Base-by-base conservation (phyloP, 2,113 vertebrate genomes). In the Mormyrus iriodes region DNA sequence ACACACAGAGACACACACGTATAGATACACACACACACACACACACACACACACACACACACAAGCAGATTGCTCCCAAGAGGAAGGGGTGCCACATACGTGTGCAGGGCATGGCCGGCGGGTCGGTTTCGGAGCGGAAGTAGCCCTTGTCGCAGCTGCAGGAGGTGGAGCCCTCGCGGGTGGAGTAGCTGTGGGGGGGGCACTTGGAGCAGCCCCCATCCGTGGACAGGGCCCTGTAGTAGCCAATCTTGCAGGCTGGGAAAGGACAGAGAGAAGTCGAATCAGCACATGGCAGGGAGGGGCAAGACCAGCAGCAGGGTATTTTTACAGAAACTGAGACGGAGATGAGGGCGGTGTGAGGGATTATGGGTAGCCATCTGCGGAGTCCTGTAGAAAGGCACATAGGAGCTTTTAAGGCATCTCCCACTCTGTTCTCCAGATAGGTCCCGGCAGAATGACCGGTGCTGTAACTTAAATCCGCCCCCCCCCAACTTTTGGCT, bases 191-290 rank as follows among this genome's bases (percentile, higher is more conserved):
- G 93, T 99, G 96, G 31, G 96, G 97, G 0, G 98, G 98, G 94
- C 98, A 99, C 91, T 98, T 98, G 95, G 97, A 95, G 91, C 98
- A 99, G 90, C 95, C 90, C 35, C 94, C 94, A 24, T 99, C 98
- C 1, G 96, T 96, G 84, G 97, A 97, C 91, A 98, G 95, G 49
- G 98, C 97, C 88, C 98, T 97, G 95, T 98, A 99, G 96, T 97
- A 99, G 89, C 98, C 98, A 0, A 97, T 97, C 95, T 97, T 99
- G 93, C 98, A 99, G 91, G 98, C 98, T 99, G 82, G 92, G 13
- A 90, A 15, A 91, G 35, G 15, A 13, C 24, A 69, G 73, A 24
- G 42, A 65, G 44, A 39, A 53, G 55, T 3, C n/a, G 46, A 8
- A 65, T 65, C n/a, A 65, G 61, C 58, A 65, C 58, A 83, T 52